These are phyloP conservation scores for Scartelaos histophorus DNA, from an alignment of 2,113 vertebrate species.

Conservation along the genomic window DNA sequence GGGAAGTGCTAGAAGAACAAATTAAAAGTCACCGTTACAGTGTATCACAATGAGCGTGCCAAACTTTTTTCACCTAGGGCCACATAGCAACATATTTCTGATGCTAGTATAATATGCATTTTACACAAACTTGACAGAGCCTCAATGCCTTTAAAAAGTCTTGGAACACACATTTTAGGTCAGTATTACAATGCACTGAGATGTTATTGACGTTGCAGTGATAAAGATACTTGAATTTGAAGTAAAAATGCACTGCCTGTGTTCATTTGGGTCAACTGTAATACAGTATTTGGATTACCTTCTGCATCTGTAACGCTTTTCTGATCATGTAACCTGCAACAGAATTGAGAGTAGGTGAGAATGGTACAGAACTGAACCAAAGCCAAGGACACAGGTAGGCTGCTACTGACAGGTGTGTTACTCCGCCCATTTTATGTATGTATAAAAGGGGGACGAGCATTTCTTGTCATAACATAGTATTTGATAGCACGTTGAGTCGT, in stretches of 20 bases:
- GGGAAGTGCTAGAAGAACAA: constrained; percentile 47
- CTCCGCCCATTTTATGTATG: constrained; percentile 55
- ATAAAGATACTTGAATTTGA: too few relatives aligned
- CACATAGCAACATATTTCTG: too few relatives aligned
- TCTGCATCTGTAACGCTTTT: constrained; percentile 55
- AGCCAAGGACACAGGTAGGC: not conserved
- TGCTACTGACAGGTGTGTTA: constrained; percentile 40
- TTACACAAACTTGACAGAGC: too few relatives aligned
- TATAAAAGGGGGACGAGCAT: constrained; percentile 44
- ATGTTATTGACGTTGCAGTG: too few relatives aligned
- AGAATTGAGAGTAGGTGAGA: not conserved
- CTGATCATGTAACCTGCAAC: constrained; percentile 64
- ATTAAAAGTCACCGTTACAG: not conserved
- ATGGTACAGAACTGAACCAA: not conserved
- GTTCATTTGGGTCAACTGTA: not conserved
- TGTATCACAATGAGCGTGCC: not conserved
- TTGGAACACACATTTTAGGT: too few relatives aligned
- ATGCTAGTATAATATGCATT: too few relatives aligned
- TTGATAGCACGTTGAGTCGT: not conserved
- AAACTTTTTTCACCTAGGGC: too few relatives aligned
- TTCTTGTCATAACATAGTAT: constrained; percentile 22
- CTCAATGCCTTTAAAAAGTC: too few relatives aligned
- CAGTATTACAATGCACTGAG: too few relatives aligned
- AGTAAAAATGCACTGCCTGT: too few relatives aligned
- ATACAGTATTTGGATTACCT: constrained; percentile 47